Conservation (phyloP, 2,113 vertebrate species). For the Meriones unguiculatus region DNA sequence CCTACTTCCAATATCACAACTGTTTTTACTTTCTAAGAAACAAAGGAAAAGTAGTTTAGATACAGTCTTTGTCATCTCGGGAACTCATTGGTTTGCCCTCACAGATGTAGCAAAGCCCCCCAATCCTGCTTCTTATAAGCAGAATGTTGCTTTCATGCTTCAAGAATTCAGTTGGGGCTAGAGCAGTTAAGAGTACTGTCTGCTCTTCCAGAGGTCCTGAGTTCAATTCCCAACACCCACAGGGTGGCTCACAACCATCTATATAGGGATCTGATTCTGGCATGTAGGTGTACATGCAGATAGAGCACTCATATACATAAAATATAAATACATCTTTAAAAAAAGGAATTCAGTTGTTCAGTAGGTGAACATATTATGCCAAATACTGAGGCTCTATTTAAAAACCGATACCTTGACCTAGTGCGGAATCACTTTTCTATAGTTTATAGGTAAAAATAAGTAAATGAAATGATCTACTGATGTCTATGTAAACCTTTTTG, state of each 20-base stretch:
- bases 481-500: slow-evolving; percentile 3
- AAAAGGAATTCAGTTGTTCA: slow-evolving; percentile 34
- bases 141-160: not conserved
- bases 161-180: not conserved
- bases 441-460: not conserved
- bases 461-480: not conserved
- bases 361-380: slow-evolving; percentile 29
- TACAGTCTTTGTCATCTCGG: not conserved
- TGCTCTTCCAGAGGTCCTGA: too few relatives aligned
- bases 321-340: too few relatives aligned
- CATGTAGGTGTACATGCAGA: too few relatives aligned
- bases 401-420: slow-evolving; percentile 42
- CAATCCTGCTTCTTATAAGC: slow-evolving; percentile 37
- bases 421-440: slow-evolving; percentile 29
- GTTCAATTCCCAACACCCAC: too few relatives aligned
- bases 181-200: too few relatives aligned
- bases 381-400: not conserved
- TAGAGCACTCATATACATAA: too few relatives aligned
- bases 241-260: too few relatives aligned
- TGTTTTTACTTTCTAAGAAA: slow-evolving; percentile 33
- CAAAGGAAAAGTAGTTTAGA: slow-evolving; percentile 51
- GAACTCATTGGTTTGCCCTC: not conserved
- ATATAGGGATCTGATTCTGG: too few relatives aligned
- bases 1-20: not conserved
- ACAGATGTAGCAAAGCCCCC: not conserved